Percentiles rank a stretch among this genome's conserved stretches.
Evolutionary conservation across 2,113 vertebrate species (phyloP).

Genomic region (Caranx melampygus): DNA sequence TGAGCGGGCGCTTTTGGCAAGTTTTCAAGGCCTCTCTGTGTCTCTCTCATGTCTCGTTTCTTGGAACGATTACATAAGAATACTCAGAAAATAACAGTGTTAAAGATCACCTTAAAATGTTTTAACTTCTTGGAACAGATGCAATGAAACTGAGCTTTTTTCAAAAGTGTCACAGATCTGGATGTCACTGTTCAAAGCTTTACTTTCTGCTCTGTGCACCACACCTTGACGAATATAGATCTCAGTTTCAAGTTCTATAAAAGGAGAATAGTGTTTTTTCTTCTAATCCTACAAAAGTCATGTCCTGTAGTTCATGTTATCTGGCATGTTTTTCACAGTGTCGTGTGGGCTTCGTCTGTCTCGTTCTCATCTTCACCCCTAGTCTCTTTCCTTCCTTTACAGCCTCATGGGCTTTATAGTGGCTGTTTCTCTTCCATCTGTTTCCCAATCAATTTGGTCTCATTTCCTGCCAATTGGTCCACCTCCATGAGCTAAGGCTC

Average conservation of each 20-base stretch:
- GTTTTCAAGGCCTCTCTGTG: constrained; percentile 45
- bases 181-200: neutral
- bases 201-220: neutral
- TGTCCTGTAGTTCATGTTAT: constrained; percentile 1
- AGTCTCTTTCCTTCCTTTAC: constrained; percentile 51
- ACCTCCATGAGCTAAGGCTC: constrained; percentile 65
- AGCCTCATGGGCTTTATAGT: constrained; percentile 42
- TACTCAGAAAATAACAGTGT: constrained; percentile 10
- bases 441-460: constrained; percentile 73
- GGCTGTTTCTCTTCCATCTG: constrained; percentile 69
- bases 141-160: neutral
- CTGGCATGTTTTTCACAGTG: constrained; percentile 26
- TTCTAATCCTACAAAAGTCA: constrained; percentile 2
- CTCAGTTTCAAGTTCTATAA: constrained; percentile 3
- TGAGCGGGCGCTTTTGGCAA: constrained; percentile 30
- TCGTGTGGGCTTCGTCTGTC: neutral
- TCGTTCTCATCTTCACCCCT: constrained; percentile 39
- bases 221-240: neutral
- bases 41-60: constrained; percentile 34
- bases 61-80: constrained; percentile 28
- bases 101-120: neutral
- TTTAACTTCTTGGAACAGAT: neutral
- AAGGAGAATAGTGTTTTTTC: constrained; percentile 9
- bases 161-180: neutral
- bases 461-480: constrained; percentile 76